phyloP scores from a whole-genome alignment of 1,140 invertebrate species.

The Penaeus japonicus region DNA sequence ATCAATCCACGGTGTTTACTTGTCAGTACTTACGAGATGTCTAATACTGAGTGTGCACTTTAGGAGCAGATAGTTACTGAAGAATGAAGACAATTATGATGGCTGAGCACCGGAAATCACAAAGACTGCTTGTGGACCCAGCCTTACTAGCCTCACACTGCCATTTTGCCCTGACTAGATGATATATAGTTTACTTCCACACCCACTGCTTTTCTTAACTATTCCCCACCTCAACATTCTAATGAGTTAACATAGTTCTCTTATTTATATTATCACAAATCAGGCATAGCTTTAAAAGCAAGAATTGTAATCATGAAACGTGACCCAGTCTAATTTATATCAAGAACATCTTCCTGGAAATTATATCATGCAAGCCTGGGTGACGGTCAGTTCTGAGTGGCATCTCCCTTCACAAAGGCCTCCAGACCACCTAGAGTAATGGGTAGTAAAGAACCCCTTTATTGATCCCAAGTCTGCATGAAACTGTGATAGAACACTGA shows the following conservation, averaged over 20 bases:
- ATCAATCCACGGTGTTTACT: neutral
- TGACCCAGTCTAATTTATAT: conserved; percentile 42
- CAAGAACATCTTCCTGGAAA: conserved; percentile 20
- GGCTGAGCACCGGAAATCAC: conserved; percentile 45
- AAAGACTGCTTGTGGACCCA: conserved; percentile 40
- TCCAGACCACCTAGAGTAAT: conserved; percentile 18
- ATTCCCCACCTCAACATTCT: conserved; percentile 48
- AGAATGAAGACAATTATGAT: conserved; percentile 38
- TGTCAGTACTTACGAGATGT: conserved; percentile 26
- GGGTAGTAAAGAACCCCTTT: conserved; percentile 28
- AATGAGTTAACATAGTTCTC: conserved; percentile 51
- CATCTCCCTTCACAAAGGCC: conserved; percentile 10
- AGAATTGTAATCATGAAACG: conserved; percentile 46
- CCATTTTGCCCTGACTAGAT: conserved; percentile 53
- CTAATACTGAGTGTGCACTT: conserved; percentile 50
- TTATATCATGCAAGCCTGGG: conserved; percentile 29
- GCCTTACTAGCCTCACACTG: conserved; percentile 49
- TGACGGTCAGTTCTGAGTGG: neutral
- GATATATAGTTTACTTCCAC: conserved; percentile 49
- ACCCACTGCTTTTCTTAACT: conserved; percentile 45
- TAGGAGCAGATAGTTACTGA: conserved; percentile 37
- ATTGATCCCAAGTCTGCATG: conserved; percentile 43
- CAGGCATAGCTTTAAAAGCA: conserved; percentile 52
- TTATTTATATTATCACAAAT: conserved; percentile 56
- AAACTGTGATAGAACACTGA: conserved; percentile 44